phyloP scores from a whole-genome alignment of 2,888 invertebrate genomes.

The Euphydryas editha region DNA sequence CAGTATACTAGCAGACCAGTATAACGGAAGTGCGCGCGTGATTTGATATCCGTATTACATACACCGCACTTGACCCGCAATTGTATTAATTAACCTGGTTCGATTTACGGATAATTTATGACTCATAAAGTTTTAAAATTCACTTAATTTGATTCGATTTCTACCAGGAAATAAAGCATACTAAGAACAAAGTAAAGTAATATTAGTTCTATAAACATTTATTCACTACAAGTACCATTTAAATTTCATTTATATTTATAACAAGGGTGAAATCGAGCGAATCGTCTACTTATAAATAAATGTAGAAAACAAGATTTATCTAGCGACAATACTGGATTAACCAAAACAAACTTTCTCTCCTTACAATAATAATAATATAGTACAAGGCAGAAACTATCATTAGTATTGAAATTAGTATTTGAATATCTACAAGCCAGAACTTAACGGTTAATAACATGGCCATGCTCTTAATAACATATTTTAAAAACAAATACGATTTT shows the following conservation, averaged over 20 bases:
- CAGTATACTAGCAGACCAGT: slow-evolving; percentile 75
- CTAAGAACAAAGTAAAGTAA: no score
- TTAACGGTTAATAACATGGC: no score
- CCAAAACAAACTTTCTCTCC: slow-evolving; percentile 9
- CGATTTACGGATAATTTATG: background rate
- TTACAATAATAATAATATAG: background rate
- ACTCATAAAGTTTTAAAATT: background rate
- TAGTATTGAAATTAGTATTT: no score
- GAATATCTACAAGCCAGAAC: no score
- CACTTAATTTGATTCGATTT: background rate
- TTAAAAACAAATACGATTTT: no score
- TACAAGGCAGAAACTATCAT: no score
- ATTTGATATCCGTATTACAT: slow-evolving; percentile 54
- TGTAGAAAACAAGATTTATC: background rate
- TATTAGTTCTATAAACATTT: no score
- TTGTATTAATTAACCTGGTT: background rate
- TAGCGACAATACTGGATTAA: background rate
- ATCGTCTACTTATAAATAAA: background rate
- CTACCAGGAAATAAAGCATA: background rate
- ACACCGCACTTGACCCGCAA: slow-evolving; percentile 9
- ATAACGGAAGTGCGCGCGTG: slow-evolving; percentile 75
- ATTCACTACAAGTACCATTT: no score
- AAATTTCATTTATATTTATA: no score
- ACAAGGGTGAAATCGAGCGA: no score
- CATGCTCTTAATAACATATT: no score